Conservation (phyloP, 2,888 invertebrate species). For the Tuta absoluta region DNA sequence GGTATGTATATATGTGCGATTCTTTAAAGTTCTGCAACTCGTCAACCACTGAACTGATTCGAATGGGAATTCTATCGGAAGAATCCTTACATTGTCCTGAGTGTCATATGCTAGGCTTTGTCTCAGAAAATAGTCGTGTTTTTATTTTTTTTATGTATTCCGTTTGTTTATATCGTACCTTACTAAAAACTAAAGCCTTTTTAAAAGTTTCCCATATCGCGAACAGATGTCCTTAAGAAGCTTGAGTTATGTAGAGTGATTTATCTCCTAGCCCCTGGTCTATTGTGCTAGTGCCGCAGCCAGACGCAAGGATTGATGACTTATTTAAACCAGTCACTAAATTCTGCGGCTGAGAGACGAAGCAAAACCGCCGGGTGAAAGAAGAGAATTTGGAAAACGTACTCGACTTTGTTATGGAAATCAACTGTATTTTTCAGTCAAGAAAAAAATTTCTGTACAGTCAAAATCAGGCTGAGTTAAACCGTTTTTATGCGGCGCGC, state of each 20-base stretch:
- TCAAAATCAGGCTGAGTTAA: too few relatives aligned
- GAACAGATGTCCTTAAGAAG: not conserved
- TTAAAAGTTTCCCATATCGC: not conserved
- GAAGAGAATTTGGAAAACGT: not conserved
- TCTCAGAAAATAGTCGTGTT: too few relatives aligned
- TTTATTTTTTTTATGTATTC: too few relatives aligned
- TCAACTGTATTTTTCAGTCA: not conserved
- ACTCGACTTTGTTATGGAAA: constrained; percentile 1
- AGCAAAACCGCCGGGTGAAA: not conserved
- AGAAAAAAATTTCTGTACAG: not conserved
- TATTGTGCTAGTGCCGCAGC: not conserved
- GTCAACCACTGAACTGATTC: too few relatives aligned
- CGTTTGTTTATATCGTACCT: too few relatives aligned
- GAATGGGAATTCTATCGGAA: too few relatives aligned
- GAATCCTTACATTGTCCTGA: too few relatives aligned
- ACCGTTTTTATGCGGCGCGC: too few relatives aligned
- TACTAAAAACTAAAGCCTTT: too few relatives aligned
- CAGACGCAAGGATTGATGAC: not conserved
- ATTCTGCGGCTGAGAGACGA: not conserved
- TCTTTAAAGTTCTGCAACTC: too few relatives aligned
- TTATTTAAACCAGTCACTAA: constrained; percentile 4
- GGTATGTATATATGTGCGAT: too few relatives aligned
- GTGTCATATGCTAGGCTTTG: too few relatives aligned
- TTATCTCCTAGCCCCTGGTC: constrained; percentile 1
- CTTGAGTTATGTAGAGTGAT: not conserved